Evolutionary conservation across 30 jellyfish, hydroid and myxozoan genomes (phyloP).

Genomic region (Catostylus mosaicus): DNA sequence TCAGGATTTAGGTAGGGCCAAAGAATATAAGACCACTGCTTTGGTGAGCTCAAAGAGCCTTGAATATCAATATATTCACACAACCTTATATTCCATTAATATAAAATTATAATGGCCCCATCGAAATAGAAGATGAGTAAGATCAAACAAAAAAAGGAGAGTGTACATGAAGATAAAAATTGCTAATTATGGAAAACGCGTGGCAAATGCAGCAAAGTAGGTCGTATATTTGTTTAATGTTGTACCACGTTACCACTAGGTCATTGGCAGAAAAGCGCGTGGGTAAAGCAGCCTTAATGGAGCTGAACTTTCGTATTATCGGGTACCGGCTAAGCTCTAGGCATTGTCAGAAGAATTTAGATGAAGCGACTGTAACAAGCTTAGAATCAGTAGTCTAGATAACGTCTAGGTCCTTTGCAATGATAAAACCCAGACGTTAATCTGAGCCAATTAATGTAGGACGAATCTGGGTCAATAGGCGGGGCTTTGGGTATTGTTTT

Average conservation of each 20-base stretch:
- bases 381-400: constrained; percentile 37
- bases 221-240: neutral
- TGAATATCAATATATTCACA: too few relatives aligned
- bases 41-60: too few relatives aligned
- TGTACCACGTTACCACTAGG: constrained; percentile 1
- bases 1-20: too few relatives aligned
- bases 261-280: neutral
- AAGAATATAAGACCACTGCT: too few relatives aligned
- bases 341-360: constrained; percentile 16
- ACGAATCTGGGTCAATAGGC: constrained; percentile 56
- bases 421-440: constrained; percentile 12
- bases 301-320: neutral
- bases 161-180: neutral
- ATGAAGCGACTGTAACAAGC: constrained; percentile 37
- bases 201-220: neutral
- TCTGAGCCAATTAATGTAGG: constrained; percentile 34
- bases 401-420: constrained; percentile 54
- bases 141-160: neutral
- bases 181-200: neutral
- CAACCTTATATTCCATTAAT: too few relatives aligned
- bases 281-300: neutral
- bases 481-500: constrained; percentile 7
- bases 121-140: neutral
- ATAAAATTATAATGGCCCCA: too few relatives aligned
- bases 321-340: neutral